Evolutionary conservation across 2,797 vertebrate species (phyloP).

Genomic region (Linurgus olivaceus): DNA sequence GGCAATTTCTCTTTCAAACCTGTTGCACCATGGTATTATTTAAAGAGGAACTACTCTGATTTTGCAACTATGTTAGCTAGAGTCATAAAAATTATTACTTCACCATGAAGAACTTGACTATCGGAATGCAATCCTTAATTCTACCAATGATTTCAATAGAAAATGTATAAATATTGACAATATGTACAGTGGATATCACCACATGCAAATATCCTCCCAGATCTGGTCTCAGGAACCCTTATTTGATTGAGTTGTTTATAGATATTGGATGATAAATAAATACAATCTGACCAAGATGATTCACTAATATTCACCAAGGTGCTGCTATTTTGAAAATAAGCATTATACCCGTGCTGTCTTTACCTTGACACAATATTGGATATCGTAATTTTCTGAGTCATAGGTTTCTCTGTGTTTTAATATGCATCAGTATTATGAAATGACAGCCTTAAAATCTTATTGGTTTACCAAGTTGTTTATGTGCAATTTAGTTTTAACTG

Average conservation of each 20-base stretch:
- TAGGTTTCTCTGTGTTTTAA: neutral
- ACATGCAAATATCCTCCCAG: neutral
- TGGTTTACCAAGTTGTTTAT: neutral
- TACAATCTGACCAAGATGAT: neutral
- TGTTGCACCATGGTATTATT: neutral
- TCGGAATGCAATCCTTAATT: neutral
- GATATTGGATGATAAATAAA: neutral
- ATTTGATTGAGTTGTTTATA: neutral
- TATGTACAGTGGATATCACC: neutral
- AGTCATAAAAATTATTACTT: neutral
- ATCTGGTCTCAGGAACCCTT: neutral
- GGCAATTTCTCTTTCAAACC: neutral
- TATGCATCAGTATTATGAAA: neutral
- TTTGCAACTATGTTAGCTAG: neutral
- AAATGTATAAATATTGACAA: neutral
- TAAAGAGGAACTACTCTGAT: neutral
- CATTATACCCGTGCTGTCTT: neutral
- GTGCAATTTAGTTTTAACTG: neutral
- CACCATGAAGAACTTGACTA: neutral
- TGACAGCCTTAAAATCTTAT: neutral
- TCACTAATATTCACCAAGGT: neutral
- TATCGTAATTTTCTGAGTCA: neutral
- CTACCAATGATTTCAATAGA: neutral
- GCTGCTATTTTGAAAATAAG: neutral
- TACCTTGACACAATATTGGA: neutral